Evolutionary conservation across 2,797 vertebrate species (phyloP).

Genomic region (Chaetodon trifasciatus): DNA sequence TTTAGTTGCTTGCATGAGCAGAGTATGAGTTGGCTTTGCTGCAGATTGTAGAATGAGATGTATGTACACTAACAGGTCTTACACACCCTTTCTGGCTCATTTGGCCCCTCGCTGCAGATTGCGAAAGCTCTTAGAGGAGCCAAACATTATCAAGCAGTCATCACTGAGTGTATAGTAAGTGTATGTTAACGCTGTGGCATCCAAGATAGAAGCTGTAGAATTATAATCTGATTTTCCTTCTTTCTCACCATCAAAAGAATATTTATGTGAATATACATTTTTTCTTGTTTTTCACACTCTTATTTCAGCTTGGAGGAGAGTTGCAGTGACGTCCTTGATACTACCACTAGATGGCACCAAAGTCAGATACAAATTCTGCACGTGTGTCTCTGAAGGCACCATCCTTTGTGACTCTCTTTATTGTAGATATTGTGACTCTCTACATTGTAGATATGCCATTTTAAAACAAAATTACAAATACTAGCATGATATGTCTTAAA

Average conservation of each 20-base stretch:
- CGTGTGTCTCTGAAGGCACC: not conserved
- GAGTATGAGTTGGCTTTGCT: not conserved
- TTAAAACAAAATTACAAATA: not conserved
- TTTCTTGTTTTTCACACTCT: not conserved
- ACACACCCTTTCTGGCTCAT: not conserved
- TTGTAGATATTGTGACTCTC: no score
- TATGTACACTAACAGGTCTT: no score
- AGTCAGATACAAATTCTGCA: not conserved
- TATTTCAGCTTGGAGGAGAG: not conserved
- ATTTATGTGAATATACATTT: not conserved
- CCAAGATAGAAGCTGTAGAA: not conserved
- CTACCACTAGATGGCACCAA: not conserved
- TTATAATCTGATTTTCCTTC: not conserved
- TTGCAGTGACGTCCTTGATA: not conserved
- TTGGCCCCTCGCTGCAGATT: not conserved
- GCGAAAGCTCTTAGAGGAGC: constrained; percentile 11
- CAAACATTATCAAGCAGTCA: not conserved
- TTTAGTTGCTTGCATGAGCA: not conserved
- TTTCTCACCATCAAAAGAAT: no score
- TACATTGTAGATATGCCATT: not conserved
- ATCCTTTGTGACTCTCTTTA: not conserved
- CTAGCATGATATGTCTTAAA: not conserved
- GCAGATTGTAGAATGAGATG: not conserved
- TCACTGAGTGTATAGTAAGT: not conserved
- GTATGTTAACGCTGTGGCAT: not conserved